Evolutionary conservation across 2,113 vertebrate species (phyloP).

Genomic region (Zootoca vivipara): DNA sequence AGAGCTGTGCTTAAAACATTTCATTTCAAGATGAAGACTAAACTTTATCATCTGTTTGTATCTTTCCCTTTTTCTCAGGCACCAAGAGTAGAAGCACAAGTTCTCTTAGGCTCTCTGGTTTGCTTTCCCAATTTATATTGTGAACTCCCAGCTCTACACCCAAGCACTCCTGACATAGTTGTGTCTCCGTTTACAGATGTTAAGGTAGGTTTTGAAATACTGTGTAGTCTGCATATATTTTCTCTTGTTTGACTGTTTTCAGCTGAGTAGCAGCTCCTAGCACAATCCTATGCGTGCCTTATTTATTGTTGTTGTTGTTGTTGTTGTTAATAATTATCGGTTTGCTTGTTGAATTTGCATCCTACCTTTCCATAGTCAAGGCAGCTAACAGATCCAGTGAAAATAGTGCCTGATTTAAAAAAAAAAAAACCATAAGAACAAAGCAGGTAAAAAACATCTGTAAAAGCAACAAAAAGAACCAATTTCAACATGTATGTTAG

Average conservation of each 20-base stretch:
- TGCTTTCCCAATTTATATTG: slow-evolving; percentile 96
- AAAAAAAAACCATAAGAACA: too few relatives aligned
- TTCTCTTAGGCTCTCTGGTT: slow-evolving; percentile 95
- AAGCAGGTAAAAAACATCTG: too few relatives aligned
- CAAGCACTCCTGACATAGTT: slow-evolving; percentile 89
- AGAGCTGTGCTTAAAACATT: neutral
- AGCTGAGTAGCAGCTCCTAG: neutral
- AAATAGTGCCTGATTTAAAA: too few relatives aligned
- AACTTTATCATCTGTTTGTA: neutral
- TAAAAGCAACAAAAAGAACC: too few relatives aligned
- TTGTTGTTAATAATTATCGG: too few relatives aligned
- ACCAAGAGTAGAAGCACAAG: slow-evolving; percentile 96
- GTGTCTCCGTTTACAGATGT: slow-evolving; percentile 94
- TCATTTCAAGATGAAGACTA: neutral
- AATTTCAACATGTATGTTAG: too few relatives aligned
- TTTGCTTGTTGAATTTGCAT: neutral
- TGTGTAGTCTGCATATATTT: neutral
- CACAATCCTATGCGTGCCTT: neutral
- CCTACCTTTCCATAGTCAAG: neutral
- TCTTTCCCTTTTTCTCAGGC: slow-evolving; percentile 75
- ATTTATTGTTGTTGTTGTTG: neutral
- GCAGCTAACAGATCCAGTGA: too few relatives aligned
- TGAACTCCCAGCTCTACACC: slow-evolving; percentile 93
- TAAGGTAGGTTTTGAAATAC: slow-evolving; percentile 66
- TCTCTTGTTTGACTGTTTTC: neutral